Evolutionary conservation across 2,797 vertebrate genomes (phyloP).

Genomic region (Coracias cyanogaster): DNA sequence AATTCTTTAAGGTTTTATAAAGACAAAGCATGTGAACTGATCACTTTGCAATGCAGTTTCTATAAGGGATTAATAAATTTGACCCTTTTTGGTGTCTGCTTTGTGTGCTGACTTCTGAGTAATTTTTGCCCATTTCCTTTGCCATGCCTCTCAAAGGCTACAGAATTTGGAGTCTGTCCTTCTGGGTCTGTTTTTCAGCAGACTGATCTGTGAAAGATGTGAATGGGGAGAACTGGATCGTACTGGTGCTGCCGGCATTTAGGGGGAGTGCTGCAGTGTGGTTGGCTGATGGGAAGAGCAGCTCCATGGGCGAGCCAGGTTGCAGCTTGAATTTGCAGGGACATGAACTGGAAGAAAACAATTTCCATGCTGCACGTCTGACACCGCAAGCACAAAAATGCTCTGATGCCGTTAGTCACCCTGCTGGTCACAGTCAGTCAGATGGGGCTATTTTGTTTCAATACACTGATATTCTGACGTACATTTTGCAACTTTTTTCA

Average conservation of each 20-base stretch:
- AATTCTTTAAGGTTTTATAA: background rate
- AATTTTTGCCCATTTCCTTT: background rate
- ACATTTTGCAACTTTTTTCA: background rate
- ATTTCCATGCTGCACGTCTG: background rate
- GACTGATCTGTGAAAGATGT: background rate
- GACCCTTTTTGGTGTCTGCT: background rate
- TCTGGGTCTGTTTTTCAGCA: background rate
- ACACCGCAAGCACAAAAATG: accelerated
- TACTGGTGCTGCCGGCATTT: background rate
- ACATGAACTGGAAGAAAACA: background rate
- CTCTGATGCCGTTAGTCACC: background rate
- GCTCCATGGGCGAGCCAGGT: accelerated
- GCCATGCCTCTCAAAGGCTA: background rate
- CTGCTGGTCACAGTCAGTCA: background rate
- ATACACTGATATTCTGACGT: background rate
- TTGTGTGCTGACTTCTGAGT: background rate
- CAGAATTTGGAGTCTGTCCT: background rate
- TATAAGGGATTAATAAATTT: background rate
- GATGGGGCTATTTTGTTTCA: background rate
- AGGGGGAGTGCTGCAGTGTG: accelerated
- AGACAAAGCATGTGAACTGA: background rate
- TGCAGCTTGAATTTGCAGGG: background rate
- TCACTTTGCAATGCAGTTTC: background rate
- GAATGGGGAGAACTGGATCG: background rate
- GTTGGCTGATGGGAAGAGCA: background rate